Evolutionary conservation across 2,113 vertebrate species (phyloP).

Genomic region (Leuciscus idus): DNA sequence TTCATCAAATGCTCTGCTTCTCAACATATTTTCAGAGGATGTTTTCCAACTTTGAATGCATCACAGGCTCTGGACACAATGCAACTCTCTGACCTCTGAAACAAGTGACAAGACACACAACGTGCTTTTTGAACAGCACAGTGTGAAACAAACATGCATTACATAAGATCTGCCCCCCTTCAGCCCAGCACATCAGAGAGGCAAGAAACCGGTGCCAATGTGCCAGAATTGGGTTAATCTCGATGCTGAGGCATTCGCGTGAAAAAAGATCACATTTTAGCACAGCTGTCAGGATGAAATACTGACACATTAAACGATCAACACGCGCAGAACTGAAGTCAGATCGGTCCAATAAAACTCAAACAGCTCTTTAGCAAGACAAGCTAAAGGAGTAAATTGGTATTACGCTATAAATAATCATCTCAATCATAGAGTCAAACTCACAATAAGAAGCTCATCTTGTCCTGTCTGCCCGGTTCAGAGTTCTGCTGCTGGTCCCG

Average conservation of each 20-base stretch:
- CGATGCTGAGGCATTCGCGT: slow-evolving; percentile 40
- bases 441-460: slow-evolving; percentile 80
- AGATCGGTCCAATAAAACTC: not conserved
- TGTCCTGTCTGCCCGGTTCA: slow-evolving; percentile 31
- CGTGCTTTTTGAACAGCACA: not conserved
- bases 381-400: not conserved
- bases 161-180: slow-evolving; percentile 33
- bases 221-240: not conserved
- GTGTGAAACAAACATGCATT: slow-evolving; percentile 28
- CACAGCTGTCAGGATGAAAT: not conserved
- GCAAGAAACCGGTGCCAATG: not conserved
- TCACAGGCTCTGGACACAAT: not conserved
- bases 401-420: not conserved
- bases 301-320: not conserved
- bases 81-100: slow-evolving; percentile 7
- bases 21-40: not conserved
- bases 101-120: slow-evolving; percentile 21
- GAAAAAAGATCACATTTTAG: not conserved
- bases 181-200: not conserved
- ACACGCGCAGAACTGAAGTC: slow-evolving; percentile 2
- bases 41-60: not conserved
- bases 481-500: not conserved
- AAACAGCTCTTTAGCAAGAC: slow-evolving; percentile 11
- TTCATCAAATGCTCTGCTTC: not conserved
- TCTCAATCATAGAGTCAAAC: slow-evolving; percentile 45